Conservation (phyloP, 2,797 vertebrate species). For the Gymnodraco acuticeps region DNA sequence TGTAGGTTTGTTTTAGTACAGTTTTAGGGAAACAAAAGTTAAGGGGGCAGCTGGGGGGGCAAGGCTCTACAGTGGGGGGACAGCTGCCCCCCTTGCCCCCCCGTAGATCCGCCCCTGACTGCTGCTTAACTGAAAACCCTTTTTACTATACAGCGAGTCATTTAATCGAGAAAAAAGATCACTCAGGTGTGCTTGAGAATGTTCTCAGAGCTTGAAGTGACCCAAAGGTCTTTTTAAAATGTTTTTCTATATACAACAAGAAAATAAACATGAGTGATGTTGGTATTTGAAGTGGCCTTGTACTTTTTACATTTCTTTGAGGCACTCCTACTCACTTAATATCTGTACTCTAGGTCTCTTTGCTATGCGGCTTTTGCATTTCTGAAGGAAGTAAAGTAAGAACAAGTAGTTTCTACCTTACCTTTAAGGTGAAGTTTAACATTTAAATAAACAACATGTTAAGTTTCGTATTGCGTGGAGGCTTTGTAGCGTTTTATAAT, state of each 20-base stretch:
- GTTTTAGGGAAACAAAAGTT: no score
- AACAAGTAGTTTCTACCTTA: neutral
- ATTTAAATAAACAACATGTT: conserved; percentile 11
- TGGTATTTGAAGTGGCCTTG: neutral
- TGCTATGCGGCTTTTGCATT: neutral
- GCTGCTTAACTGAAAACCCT: neutral
- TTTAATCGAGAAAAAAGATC: conserved; percentile 2
- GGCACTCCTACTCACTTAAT: neutral
- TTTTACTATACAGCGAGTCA: neutral
- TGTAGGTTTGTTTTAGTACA: no score
- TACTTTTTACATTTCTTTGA: neutral
- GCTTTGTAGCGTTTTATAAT: neutral
- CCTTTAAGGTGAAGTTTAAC: conserved; percentile 4
- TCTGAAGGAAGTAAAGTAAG: neutral
- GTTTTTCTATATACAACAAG: neutral
- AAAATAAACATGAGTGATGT: neutral
- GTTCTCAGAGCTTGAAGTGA: neutral
- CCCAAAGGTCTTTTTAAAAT: neutral
- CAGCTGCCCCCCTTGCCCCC: no score
- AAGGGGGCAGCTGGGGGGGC: no score
- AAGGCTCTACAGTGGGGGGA: no score
- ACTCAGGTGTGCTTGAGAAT: neutral
- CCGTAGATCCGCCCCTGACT: no score
- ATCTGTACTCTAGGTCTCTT: neutral
- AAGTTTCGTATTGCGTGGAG: conserved; percentile 6